Base-by-base conservation (phyloP, 1,140 invertebrate species). In the Heliothis virescens region DNA sequence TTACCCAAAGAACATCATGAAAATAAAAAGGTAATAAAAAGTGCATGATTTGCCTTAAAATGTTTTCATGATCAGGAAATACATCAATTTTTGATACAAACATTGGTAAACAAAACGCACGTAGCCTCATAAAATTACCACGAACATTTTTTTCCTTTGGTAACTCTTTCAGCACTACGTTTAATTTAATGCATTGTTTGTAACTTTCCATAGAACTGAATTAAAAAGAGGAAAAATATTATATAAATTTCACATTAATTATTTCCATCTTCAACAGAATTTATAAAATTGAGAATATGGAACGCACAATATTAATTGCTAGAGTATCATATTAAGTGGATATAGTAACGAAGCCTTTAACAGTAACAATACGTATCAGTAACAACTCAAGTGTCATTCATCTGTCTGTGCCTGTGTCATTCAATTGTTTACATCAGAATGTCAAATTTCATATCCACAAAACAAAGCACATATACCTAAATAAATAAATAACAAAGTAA, bases 381-480 rank as follows among this genome's bases (percentile, higher is more conserved):
- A 41, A 41, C 2, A 41, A 41, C 9, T 41, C 34, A 41, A 7
- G 34, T 41, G 34, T 41, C 34, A 41, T 41, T 41, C 34, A 41
- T 41, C 2, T 11, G 10, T 59, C 21, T 59, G 18, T 59, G n/a
- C 18, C 4, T 57, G 12, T 21, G 55, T 11, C 55, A 16, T 59
- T 59, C 21, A 60, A 26, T 60, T 60, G 57, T 60, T 60, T 60
- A 60, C 57, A 60, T 15, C 11, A 15, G 13, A 60, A 60, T 18
- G 57, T 60, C 57, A 60, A 60, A 59, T 29, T 3, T 10, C 57
- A 60, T 26, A 18, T 53, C 47, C 10, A 29, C 47, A 52, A 48
- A 71, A 71, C 21, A 50, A 71, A 52, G 13, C 7, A 18, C 12
- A 47, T 11, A 29, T 7, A 29, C 12, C 7, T 50, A 52, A 52